Base-by-base conservation (phyloP, 2,113 vertebrate genomes). In the Paramisgurnus dabryanus region DNA sequence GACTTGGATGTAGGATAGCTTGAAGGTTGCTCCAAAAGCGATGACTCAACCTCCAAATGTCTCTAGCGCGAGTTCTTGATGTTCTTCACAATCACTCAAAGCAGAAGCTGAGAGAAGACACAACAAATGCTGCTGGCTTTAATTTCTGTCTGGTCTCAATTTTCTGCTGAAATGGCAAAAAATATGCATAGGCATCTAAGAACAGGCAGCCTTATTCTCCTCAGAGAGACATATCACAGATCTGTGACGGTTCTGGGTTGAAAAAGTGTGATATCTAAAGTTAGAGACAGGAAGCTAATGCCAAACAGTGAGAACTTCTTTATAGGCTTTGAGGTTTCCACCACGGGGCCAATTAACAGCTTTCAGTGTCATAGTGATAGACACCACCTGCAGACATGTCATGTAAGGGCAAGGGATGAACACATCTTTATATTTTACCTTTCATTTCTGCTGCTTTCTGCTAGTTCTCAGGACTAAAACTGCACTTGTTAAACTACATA, bases 91-190 rank as follows among this genome's bases (percentile, higher is more conserved):
- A 61, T 27, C 55, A 80, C 82, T 84, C 78, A 80, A 82, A 80
- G 74, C 76, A 70, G 77, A 85, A 73, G 72, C 74, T 70, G 76
- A 85, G 71, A 63, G 57, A 82, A 84, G 78, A 72, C 79, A 67
- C 83, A 70, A 87, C 85, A 86, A 86, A 81, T 84, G 80, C 78
- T 74, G 88, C 65, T 77, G 75, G 71, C 72, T 83, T 88, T 85
- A 86, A 83, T 81, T 82, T 61, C 74, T 87, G 73, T 82, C 82
- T 80, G 81, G 53, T 77, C 55, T 76, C 73, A 63, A 41, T 17
- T 63, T 63, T 75, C 69, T 39, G 27, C 57, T 13, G 17, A 63
- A 61, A 72, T 18, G n/a, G 12, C 34, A 18, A 41, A 45, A 72
- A 40, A 71, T 49, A 69, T n/a, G 55, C 6, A 49, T 12, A 47